These are phyloP conservation scores for Lithophane semibrunnea DNA, from an alignment of 2,888 invertebrate species.

Conservation along the genomic window DNA sequence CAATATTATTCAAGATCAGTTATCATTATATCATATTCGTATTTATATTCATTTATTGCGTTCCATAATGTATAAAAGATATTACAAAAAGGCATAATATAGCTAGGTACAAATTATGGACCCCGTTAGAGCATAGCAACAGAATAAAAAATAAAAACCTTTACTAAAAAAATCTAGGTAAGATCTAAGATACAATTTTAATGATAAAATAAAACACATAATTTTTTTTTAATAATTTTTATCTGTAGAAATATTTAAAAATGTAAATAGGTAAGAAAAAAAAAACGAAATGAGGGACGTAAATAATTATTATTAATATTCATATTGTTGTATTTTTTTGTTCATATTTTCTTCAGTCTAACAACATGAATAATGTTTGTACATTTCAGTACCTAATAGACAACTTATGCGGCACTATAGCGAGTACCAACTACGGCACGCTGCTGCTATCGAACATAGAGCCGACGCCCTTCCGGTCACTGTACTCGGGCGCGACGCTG, in stretches of 20 bases:
- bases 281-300: too few species aligned
- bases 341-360: neutral
- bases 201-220: too few species aligned
- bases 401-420: conserved; percentile 83
- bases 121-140: neutral
- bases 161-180: neutral
- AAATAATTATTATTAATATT: too few species aligned
- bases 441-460: conserved; percentile 89
- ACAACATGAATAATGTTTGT: neutral
- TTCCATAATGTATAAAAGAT: neutral
- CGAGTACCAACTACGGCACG: conserved; percentile 81
- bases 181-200: too few species aligned
- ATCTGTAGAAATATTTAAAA: too few species aligned
- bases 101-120: neutral
- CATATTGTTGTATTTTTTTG: neutral
- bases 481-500: conserved; percentile 93
- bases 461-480: conserved; percentile 91
- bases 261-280: too few species aligned
- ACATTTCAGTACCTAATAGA: conserved; percentile 81
- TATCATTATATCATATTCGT: neutral
- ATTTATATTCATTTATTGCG: neutral
- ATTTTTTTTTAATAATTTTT: too few species aligned
- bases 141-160: neutral
- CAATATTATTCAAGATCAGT: neutral
- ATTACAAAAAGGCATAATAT: neutral